Evolutionary conservation across 2,797 vertebrate genomes (phyloP).

Genomic region (Peromyscus eremicus): DNA sequence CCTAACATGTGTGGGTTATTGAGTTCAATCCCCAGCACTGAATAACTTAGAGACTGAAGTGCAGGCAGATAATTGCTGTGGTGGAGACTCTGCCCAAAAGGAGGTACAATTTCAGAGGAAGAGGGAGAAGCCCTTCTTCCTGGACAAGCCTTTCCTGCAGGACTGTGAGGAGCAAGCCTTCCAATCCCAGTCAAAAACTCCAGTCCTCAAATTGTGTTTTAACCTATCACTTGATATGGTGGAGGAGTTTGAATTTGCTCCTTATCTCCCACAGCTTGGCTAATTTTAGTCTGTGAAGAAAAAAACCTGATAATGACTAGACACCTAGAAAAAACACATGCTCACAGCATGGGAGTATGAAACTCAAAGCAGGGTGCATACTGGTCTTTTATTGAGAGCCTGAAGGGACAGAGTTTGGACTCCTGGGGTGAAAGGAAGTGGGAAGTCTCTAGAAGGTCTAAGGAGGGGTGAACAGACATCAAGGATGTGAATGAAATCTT

Average conservation of each 20-base stretch:
- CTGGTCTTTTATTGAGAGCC: neutral
- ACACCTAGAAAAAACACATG: too few relatives aligned
- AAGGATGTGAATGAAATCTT: neutral
- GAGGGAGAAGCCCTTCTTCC: neutral
- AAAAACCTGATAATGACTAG: neutral
- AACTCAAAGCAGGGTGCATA: neutral
- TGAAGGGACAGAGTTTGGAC: neutral
- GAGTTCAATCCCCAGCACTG: neutral
- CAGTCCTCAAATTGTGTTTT: neutral
- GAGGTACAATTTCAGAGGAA: neutral
- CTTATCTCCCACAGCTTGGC: neutral
- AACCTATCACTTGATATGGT: neutral
- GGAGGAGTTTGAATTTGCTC: neutral
- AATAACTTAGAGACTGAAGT: neutral
- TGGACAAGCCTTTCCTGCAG: neutral
- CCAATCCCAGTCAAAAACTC: neutral
- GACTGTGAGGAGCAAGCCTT: neutral
- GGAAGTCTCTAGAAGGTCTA: neutral
- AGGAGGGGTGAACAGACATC: neutral
- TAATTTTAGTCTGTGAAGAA: slow-evolving; percentile 7
- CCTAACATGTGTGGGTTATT: neutral
- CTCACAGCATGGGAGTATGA: neutral
- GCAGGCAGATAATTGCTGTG: neutral
- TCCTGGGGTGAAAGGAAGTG: neutral
- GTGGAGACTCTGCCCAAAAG: neutral